Evolutionary conservation across 2,888 invertebrate genomes (phyloP).

Genomic region (Heliconius ethilla): DNA sequence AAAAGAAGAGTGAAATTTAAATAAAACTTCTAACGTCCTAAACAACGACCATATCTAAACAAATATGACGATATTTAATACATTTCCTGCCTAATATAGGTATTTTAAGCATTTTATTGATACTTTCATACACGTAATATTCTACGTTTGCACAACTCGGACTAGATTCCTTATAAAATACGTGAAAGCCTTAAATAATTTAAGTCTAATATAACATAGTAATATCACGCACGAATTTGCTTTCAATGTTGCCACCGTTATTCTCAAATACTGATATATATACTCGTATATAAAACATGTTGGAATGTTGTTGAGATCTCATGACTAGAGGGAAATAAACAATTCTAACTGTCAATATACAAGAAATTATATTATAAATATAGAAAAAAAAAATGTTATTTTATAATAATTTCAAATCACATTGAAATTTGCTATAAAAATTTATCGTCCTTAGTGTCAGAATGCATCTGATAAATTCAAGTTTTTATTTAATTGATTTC

Average conservation of each 20-base stretch:
- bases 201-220: slow-evolving; percentile 58
- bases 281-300: neutral
- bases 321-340: slow-evolving; percentile 51
- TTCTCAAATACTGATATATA: slow-evolving; percentile 27
- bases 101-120: slow-evolving; percentile 45
- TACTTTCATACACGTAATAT: slow-evolving; percentile 38
- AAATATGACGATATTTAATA: slow-evolving; percentile 28
- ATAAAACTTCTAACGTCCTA: slow-evolving; percentile 3
- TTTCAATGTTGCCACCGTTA: slow-evolving; percentile 47
- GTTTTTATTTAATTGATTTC: neutral
- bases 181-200: slow-evolving; percentile 62
- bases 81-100: slow-evolving; percentile 45
- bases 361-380: slow-evolving; percentile 17
- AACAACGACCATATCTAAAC: neutral
- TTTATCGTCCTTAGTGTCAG: neutral
- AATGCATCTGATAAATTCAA: neutral
- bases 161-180: slow-evolving; percentile 63
- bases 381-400: neutral
- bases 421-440: neutral
- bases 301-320: slow-evolving; percentile 55
- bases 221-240: slow-evolving; percentile 72
- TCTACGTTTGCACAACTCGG: slow-evolving; percentile 62
- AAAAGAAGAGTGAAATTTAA: neutral
- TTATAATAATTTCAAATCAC: neutral
- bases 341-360: slow-evolving; percentile 35